A percentile compares a stretch with the other conserved stretches of the same genome.
These are phyloP conservation scores for Phalacrocorax pelagicus DNA, from an alignment of 2,113 vertebrate genomes.

Conservation along the genomic window DNA sequence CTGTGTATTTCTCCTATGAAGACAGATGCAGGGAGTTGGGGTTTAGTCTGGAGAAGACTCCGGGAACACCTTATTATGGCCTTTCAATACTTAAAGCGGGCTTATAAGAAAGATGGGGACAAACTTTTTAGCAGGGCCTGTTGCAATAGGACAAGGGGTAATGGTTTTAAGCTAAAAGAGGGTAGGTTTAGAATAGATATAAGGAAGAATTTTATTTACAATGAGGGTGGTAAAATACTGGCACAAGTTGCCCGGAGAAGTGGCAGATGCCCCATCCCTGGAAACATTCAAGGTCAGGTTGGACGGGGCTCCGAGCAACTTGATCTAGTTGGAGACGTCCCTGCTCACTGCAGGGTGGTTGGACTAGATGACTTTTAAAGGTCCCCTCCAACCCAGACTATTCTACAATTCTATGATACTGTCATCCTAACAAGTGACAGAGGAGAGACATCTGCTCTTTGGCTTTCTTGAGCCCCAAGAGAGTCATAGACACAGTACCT, in stretches of 20 bases:
- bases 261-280: neutral
- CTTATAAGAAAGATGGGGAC: neutral
- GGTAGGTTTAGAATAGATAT: neutral
- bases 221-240: neutral
- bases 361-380: neutral
- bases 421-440: neutral
- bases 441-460: neutral
- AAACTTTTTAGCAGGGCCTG: neutral
- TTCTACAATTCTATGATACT: neutral
- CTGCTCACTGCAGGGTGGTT: neutral
- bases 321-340: neutral
- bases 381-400: neutral
- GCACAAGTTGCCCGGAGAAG: neutral
- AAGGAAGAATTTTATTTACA: neutral
- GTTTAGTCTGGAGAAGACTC: neutral
- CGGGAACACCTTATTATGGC: neutral
- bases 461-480: neutral
- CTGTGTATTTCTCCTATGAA: neutral
- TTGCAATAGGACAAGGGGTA: neutral
- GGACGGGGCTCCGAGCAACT: neutral
- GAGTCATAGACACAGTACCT: neutral
- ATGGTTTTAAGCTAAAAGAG: neutral
- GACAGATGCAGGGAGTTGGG: neutral
- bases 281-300: neutral
- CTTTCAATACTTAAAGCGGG: neutral